Evolutionary conservation across 37 sponge, comb jelly and placozoan genomes (phyloP).

Genomic region (Beroe ovata): DNA sequence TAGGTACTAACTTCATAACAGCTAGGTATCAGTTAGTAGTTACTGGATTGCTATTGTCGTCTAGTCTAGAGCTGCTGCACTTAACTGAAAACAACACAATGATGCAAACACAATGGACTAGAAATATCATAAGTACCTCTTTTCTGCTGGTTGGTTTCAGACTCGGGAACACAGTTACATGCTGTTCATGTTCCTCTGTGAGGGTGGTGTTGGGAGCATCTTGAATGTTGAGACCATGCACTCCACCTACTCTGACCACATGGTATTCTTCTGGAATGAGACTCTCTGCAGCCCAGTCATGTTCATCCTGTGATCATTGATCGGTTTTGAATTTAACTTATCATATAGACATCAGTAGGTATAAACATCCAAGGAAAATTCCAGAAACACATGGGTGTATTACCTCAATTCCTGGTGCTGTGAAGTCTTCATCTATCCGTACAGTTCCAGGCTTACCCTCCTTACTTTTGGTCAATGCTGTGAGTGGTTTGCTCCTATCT

Average conservation of each 20-base stretch:
- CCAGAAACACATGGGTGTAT: too few relatives aligned
- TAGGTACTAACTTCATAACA: too few relatives aligned
- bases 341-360: too few relatives aligned
- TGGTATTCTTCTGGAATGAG: slow-evolving; percentile 96
- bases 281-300: slow-evolving; percentile 69
- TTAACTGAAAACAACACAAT: too few relatives aligned
- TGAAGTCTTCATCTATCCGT: neutral
- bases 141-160: slow-evolving; percentile 83
- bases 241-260: slow-evolving; percentile 83
- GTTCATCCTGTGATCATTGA: slow-evolving; percentile 13
- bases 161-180: slow-evolving; percentile 85
- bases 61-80: too few relatives aligned
- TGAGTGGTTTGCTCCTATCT: slow-evolving; percentile 29
- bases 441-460: slow-evolving; percentile 21
- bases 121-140: slow-evolving; percentile 82
- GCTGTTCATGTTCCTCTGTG: slow-evolving; percentile 80
- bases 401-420: slow-evolving; percentile 39
- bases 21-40: too few relatives aligned
- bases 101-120: too few relatives aligned
- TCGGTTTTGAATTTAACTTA: too few relatives aligned
- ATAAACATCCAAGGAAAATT: too few relatives aligned
- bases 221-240: slow-evolving; percentile 81
- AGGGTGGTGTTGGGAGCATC: slow-evolving; percentile 75
- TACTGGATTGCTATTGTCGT: too few relatives aligned
- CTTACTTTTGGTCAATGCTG: neutral